Percentiles rank a stretch among this genome's conserved stretches.
phyloP scores from a whole-genome alignment of 2,888 invertebrate genomes.

The Drosophila affinis region DNA sequence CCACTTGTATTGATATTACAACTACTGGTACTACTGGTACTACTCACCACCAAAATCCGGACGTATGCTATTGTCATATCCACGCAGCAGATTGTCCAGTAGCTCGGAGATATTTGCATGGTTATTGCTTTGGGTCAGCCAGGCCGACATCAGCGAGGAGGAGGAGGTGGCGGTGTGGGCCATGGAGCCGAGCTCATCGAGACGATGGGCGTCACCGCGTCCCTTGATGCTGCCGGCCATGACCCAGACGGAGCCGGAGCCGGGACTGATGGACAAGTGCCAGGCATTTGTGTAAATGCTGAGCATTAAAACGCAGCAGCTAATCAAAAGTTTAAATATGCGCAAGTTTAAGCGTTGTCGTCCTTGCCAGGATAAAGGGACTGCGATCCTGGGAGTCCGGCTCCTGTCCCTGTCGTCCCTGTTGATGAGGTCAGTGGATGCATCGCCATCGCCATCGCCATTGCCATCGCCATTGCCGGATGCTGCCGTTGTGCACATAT shows the following conservation, averaged over 20 bases:
- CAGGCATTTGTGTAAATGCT: constrained; percentile 75
- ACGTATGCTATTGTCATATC: constrained; percentile 92
- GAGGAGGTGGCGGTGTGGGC: constrained; percentile 48
- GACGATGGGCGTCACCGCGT: constrained; percentile 71
- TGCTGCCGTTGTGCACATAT: constrained; percentile 62
- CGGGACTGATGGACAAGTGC: constrained; percentile 61
- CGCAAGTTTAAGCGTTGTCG: constrained; percentile 68
- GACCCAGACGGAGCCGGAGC: constrained; percentile 38
- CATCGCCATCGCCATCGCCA: constrained; percentile 64
- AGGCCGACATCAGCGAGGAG: constrained; percentile 38
- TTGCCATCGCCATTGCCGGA: constrained; percentile 70
- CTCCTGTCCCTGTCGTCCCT: constrained; percentile 1
- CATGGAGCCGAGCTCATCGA: constrained; percentile 54
- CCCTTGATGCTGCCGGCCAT: constrained; percentile 78
- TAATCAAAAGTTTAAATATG: constrained; percentile 81
- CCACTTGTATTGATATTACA: neutral
- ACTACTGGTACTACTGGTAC: neutral
- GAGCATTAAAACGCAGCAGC: constrained; percentile 70
- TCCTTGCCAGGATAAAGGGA: constrained; percentile 53
- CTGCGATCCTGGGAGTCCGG: neutral
- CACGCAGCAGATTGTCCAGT: constrained; percentile 89
- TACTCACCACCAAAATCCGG: constrained; percentile 91
- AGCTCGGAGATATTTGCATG: constrained; percentile 90
- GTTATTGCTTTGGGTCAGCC: constrained; percentile 87
- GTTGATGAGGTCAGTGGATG: constrained; percentile 68